These are phyloP conservation scores for Athene cunicularia DNA, from an alignment of 2,113 vertebrate species.

Conservation along the genomic window DNA sequence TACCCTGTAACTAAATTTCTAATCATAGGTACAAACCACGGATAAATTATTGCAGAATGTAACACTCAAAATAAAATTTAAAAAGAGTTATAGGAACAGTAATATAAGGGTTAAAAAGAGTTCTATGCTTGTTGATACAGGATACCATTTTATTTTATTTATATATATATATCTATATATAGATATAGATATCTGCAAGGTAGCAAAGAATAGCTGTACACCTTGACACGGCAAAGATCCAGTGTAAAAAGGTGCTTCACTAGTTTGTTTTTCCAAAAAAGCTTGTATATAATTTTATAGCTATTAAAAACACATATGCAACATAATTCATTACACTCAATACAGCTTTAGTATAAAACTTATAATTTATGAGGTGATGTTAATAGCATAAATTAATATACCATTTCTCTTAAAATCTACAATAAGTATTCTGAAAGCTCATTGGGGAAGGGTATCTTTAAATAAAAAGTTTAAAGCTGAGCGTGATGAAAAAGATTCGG, in stretches of 20 bases:
- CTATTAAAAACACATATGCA: slow-evolving; percentile 87
- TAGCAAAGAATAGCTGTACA: slow-evolving; percentile 85
- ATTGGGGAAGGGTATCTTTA: slow-evolving; percentile 78
- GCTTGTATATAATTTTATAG: slow-evolving; percentile 85
- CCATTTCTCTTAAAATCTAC: slow-evolving; percentile 87
- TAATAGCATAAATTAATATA: slow-evolving; percentile 91
- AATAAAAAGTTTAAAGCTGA: slow-evolving; percentile 87
- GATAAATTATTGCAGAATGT: slow-evolving; percentile 78
- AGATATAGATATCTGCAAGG: slow-evolving; percentile 82
- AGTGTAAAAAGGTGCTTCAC: slow-evolving; percentile 86
- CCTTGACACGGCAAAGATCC: slow-evolving; percentile 84
- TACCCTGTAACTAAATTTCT: slow-evolving; percentile 83
- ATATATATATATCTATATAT: slow-evolving; percentile 71
- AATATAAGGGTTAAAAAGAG: slow-evolving; percentile 76
- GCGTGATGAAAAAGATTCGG: slow-evolving; percentile 71
- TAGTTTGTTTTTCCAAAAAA: slow-evolving; percentile 79
- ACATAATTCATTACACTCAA: slow-evolving; percentile 87
- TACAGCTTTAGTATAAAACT: slow-evolving; percentile 89
- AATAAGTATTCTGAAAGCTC: slow-evolving; percentile 85
- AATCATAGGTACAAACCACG: slow-evolving; percentile 79
- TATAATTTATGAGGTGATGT: slow-evolving; percentile 90
- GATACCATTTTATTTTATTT: slow-evolving; percentile 75
- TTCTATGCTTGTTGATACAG: slow-evolving; percentile 76
- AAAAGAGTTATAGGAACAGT: slow-evolving; percentile 70
- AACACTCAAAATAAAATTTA: slow-evolving; percentile 64